Evolutionary conservation across 2,888 invertebrate species (phyloP), one percentile per base, ranked within the genome.

Genomic region (Mythimna albipuncta): DNA sequence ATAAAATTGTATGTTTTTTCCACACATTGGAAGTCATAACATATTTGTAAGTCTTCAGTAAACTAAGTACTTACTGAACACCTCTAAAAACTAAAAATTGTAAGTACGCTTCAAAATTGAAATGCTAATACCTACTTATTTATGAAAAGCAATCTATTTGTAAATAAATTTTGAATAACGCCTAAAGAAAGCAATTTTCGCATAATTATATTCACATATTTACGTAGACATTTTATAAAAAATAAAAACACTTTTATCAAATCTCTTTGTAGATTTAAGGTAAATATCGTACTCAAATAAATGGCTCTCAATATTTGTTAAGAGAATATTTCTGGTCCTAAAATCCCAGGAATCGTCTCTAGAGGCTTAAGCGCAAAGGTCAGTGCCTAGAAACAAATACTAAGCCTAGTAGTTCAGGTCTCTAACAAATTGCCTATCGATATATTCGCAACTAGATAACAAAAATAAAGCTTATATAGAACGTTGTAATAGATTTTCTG

Each of bases 391-490:
- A 69, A 75, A 64, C 35, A 75, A 58, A 41, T 57, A 64, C 41
- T 16, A n/a, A 55, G 47, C 26, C 61, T 57, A 52, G 73, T 54
- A 57, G 38, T 63, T 75, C 54, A 79, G 79, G 21, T 58, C 52
- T 50, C 52, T 61, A 61, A 72, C 72, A 79, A 76, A 74, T 74
- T 79, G 58, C 67, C 41, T 61, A 67, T 59, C 52, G 44, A 74
- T 80, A 67, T 57, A 59, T 79, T 77, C 58, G 32, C 64, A 64
- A n/a, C 11, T n/a, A 62, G 62, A 78, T 78, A 75, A 55, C 47
- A 69, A 74, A 72, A 62, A 50, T 55, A 61, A 70, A 69, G 47
- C 21, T 50, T 21, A 50, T 2, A 69, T 62, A 35, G 4, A 75
- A 62, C 41, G 32, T 21, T 47, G 1, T 76, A 61, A 32, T 50